Base-by-base conservation (phyloP, 2,797 vertebrate species). In the Psittacula echo region DNA sequence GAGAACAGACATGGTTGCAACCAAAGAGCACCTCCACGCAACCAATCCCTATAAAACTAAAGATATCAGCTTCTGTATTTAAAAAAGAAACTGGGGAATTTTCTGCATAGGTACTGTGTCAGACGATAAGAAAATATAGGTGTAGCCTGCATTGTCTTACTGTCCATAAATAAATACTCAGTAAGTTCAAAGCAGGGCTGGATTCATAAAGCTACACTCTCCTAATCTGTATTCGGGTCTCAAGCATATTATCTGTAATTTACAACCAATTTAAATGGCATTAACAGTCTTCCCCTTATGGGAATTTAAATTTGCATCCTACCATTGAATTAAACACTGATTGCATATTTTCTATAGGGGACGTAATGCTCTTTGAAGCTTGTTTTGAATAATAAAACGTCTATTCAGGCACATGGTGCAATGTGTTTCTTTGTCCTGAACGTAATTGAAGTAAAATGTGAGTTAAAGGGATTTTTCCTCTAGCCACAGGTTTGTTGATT, bases 181-280 rank as follows among this genome's bases (percentile, higher is more conserved):
- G 34, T 95, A 96, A 96, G 94, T 98, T 97, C 97, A 96, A 96
- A 97, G 86, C 90, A 95, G 87, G 94, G 94, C 85, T 97, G 95
- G 96, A 97, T 98, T 97, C 95, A 81, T 97, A 96, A 97, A 93
- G 96, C 97, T 97, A 96, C 96, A 96, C 96, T 96, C 95, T 92
- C 82, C 97, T 98, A 98, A 98, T 98, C 97, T 98, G 97, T 98
- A 98, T 98, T 98, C 97, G 87, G 89, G 97, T 98, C 98, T 98
- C 97, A 96, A 97, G 97, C 89, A 96, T 98, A 98, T 98, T 98
- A 98, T 98, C 97, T 98, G 98, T 98, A 98, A 98, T 98, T 98
- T 98, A 98, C 97, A 98, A 98, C 97, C 98, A 98, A 98, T 98
- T 98, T 98, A 98, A 98, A 98, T 97, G 97, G 97, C 97, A 98